Base-by-base conservation (phyloP, 1,140 invertebrate species). In the Medauroidea extradentata region DNA sequence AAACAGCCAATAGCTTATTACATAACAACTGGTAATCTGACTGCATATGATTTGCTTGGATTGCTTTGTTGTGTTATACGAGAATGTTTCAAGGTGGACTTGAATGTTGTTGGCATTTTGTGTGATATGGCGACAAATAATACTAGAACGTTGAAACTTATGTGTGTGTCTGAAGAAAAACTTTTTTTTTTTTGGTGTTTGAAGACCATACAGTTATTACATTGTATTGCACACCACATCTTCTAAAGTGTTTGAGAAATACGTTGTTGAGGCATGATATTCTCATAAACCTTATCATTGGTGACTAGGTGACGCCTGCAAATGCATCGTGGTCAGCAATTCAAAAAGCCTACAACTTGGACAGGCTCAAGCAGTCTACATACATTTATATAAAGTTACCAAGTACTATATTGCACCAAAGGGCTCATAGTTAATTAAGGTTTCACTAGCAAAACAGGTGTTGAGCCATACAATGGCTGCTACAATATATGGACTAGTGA, bases 1-100 rank as follows among this genome's bases (percentile, higher is more conserved):
- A 59, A 59, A 54, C 57, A 59, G 34, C 43, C 57, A 9, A 14
- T 59, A 11, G 56, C 57, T 7, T 59, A 5, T 34, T 59, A 60
- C 38, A 59, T 59, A 21, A 59, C 24, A 19, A n/a, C 18, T 4
- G 53, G 24, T 19, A 29, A 13, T 21, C 11, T 49, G 16, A 8
- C 5, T 16, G 5, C 53, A 3, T 4, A 49, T 19, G 24, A 19
- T 4, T 19, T 55, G 18, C 5, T 41, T n/a, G 14, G 8, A 43
- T 21, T 55, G 8, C 11, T 55, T 4, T 16, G 5, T 3, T n/a
- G 8, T 7, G 53, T 55, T 11, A 3, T 55, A 4, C 3, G 13
- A 50, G 41, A 4, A 19, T 55, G 53, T 34, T 7, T 7, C 5
- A 34, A 34, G 5, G 11, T 25, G 19, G 34, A 25, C 13, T 41